Conservation (phyloP, 2,888 invertebrate genomes). For the Lagria hirta region DNA sequence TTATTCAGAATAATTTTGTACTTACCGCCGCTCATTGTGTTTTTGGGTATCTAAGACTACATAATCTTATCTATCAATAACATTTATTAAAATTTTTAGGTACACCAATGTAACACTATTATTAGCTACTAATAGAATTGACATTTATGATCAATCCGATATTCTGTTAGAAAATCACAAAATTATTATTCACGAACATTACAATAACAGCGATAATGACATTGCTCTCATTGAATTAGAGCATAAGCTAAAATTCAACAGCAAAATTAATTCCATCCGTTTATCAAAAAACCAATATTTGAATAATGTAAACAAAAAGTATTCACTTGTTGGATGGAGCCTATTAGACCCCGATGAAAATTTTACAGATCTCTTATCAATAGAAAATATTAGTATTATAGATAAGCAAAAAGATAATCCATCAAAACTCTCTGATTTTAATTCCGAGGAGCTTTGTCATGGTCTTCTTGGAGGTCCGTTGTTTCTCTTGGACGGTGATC, state of each 20-base stretch:
- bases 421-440: conserved; percentile 1
- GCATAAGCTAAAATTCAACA: background rate
- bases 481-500: background rate
- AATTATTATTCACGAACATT: background rate
- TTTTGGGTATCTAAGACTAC: background rate
- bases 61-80: background rate
- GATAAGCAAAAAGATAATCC: background rate
- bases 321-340: too few species aligned
- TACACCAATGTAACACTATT: background rate
- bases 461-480: conserved; percentile 1
- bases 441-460: background rate
- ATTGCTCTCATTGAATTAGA: conserved; percentile 1
- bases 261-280: background rate
- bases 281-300: background rate
- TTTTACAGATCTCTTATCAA: too few species aligned
- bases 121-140: background rate
- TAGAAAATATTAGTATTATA: background rate
- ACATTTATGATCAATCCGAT: background rate
- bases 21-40: conserved; percentile 7
- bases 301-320: too few species aligned
- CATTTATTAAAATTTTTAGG: conserved; percentile 2
- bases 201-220: background rate
- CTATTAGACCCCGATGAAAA: too few species aligned
- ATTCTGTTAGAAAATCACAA: background rate
- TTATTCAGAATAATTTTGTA: conserved; percentile 1